Base-by-base conservation (phyloP, 2,113 vertebrate species). In the Sebastes schlegelii region DNA sequence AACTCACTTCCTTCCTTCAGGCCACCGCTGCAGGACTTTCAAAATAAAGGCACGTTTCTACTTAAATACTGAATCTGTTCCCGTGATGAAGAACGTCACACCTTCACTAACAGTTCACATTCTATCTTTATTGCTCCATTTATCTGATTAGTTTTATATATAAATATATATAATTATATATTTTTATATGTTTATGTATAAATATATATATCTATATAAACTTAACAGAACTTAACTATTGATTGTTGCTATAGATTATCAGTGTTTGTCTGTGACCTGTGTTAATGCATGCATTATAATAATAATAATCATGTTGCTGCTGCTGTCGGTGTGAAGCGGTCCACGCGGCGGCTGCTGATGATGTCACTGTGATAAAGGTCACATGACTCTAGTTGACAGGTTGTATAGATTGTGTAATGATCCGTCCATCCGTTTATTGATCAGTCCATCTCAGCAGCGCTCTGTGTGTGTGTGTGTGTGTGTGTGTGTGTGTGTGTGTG, bases 351-450 rank as follows among this genome's bases (percentile, higher is more conserved):
- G 34, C 34, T 34, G 34, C 57, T 26, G 61, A 63, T 63, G 61
- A 63, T 42, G 61, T 63, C 62, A 43, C 61, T 6, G 19, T 55
- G 54, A 57, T 3, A 17, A 17, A 16, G 19, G 42, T 74, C 65
- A 76, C 58, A 42, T 75, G 48, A 64, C 64, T 26, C 34, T 34
- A 34, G 54, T 48, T 4, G 13, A 9, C 19, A 3, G 6, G 1
- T 45, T 66, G 34, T 65, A 10, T 5, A 8, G 55, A 54, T 21
- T 55, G 4, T 52, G 12, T 17, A 8, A 45, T 48, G 10, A 49
- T 51, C 54, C 17, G 13, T 77, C 71, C 46, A 43, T 86, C 66
- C 62, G 75, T 77, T 82, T 42, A 68, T 73, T 40, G 55, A 79
- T 66, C 73, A 6, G 61, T 78, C 68, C 26, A 1, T 67, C 54